A percentile compares a stretch with the other conserved stretches of the same genome.
Evolutionary conservation across 2,113 vertebrate genomes (phyloP).

Genomic region (Hepsetus odoe): DNA sequence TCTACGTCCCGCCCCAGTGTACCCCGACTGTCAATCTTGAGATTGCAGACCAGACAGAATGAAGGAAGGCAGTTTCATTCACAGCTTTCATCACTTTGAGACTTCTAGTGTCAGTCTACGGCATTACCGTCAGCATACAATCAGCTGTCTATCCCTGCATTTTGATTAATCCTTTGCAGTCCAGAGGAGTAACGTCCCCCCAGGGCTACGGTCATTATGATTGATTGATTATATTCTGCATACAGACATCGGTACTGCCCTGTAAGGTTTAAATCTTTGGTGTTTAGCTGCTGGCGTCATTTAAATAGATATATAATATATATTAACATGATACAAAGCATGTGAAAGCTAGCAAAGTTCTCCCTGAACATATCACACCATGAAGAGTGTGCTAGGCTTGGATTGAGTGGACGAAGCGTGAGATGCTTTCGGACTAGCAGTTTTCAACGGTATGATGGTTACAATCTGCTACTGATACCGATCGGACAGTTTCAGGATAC

Average conservation of each 20-base stretch:
- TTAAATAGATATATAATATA: too few relatives aligned
- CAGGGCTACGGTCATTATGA: conserved; percentile 11
- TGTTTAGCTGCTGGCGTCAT: conserved; percentile 60
- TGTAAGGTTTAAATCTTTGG: conserved; percentile 54
- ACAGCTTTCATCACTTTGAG: too few relatives aligned
- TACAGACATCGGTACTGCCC: conserved; percentile 33
- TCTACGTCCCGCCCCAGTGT: too few relatives aligned
- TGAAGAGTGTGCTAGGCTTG: conserved; percentile 22
- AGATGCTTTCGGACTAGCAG: background rate
- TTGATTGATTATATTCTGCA: conserved; percentile 28
- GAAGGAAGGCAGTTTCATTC: background rate
- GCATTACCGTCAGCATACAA: background rate
- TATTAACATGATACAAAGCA: conserved; percentile 35
- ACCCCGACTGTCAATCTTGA: too few relatives aligned
- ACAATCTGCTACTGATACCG: background rate
- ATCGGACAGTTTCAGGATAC: background rate
- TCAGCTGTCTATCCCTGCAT: conserved; percentile 5
- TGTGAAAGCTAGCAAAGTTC: conserved; percentile 53
- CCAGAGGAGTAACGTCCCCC: background rate
- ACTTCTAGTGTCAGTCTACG: background rate
- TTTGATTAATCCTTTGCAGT: background rate
- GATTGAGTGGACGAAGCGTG: background rate
- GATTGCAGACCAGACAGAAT: background rate
- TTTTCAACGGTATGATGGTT: background rate
- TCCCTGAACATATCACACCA: conserved; percentile 56